Conservation (phyloP, 2,797 vertebrate species). For the Smutsia gigantea region DNA sequence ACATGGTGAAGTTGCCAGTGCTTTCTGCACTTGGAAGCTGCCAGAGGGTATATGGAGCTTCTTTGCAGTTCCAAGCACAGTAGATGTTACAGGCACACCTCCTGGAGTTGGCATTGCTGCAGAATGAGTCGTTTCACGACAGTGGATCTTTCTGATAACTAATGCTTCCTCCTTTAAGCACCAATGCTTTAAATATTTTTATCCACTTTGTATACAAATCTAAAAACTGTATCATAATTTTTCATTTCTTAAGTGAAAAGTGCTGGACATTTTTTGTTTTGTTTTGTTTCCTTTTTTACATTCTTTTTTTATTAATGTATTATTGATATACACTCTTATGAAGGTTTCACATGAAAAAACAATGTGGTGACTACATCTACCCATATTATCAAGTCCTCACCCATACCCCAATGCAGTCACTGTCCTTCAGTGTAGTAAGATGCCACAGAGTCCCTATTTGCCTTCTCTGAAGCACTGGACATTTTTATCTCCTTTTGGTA, state of each 20-base stretch:
- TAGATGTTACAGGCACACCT: constrained; percentile 42
- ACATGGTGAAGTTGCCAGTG: constrained; percentile 2
- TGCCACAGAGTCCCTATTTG: no score
- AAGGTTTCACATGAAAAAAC: no score
- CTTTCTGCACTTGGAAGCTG: constrained; percentile 29
- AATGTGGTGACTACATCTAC: no score
- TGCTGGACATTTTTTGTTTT: not conserved
- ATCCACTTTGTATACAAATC: constrained; percentile 49
- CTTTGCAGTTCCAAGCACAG: constrained; percentile 53
- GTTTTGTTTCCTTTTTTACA: no score
- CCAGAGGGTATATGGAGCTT: constrained; percentile 45
- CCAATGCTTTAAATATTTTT: constrained; percentile 41
- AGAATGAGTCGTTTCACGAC: not conserved
- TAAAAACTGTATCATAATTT: constrained; percentile 33
- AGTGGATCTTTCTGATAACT: constrained; percentile 54
- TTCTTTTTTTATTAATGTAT: no score
- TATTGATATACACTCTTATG: no score
- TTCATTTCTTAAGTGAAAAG: constrained; percentile 12
- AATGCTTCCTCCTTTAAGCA: constrained; percentile 52
- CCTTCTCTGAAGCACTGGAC: not conserved
- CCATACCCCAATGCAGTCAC: no score
- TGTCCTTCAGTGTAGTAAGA: no score
- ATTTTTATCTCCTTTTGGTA: constrained; percentile 40
- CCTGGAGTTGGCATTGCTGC: not conserved
- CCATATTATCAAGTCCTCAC: no score